Conservation (phyloP, 2,888 invertebrate genomes). For the Dicyrtomina minuta region DNA sequence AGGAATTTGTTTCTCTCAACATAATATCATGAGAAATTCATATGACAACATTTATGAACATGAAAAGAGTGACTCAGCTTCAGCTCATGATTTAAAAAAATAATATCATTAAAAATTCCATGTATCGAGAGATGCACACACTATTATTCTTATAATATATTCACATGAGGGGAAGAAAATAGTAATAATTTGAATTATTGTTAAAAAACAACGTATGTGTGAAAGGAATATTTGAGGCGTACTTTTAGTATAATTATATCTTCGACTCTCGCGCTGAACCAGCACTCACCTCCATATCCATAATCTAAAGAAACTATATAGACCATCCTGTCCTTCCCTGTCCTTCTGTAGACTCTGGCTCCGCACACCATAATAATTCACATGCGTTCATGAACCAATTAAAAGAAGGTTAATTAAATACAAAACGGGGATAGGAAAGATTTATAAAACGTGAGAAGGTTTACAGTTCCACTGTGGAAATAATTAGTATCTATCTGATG, state of each 20-base stretch:
- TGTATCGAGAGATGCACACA: no score
- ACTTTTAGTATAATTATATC: no score
- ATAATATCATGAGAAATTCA: background rate
- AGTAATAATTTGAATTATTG: no score
- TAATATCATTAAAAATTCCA: no score
- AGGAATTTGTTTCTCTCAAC: background rate
- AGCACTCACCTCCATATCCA: background rate
- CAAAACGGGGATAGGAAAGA: constrained; percentile 1
- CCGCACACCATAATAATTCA: background rate
- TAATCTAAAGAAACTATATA: background rate
- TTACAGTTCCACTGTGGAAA: background rate
- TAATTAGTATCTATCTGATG: constrained; percentile 14
- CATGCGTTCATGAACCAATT: constrained; percentile 9
- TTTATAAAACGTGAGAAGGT: constrained; percentile 9
- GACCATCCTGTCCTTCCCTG: no score
- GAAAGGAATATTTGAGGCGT: no score
- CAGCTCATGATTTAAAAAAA: no score
- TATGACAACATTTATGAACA: no score
- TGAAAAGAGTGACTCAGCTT: no score
- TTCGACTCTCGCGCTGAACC: no score
- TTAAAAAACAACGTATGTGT: background rate
- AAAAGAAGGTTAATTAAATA: constrained; percentile 22
- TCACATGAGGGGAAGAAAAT: no score
- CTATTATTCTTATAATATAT: no score
- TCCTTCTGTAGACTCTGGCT: background rate